Base-by-base conservation (phyloP, 2,113 vertebrate species). In the Pseudorasbora parva region DNA sequence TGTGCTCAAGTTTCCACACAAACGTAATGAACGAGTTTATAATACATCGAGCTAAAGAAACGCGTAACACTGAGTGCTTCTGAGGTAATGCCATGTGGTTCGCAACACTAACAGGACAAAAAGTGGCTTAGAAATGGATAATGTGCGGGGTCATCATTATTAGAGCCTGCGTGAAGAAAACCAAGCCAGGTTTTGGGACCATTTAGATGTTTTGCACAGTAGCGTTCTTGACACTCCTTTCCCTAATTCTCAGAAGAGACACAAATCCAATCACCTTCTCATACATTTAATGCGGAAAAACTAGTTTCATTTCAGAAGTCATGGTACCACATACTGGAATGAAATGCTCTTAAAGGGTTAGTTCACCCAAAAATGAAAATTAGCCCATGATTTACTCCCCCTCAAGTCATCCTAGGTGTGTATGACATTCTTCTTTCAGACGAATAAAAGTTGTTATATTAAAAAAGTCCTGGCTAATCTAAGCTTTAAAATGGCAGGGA, bases 1-100 rank as follows among this genome's bases (percentile, higher is more conserved):
- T 76, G 82, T 86, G 84, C 86, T 85, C 78, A 85, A 79, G 33
- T 76, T 74, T 82, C 62, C 68, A 79, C 76, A 85, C 78, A 59
- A 83, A 59, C 30, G 62, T 25, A 14, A 62, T 15, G 41, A 60
- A 64, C 2, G 23, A 45, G 12, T 64, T 45, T 78, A 78, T 78
- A 54, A 47, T 45, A 78, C 56, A 78, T 23, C 30, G 23, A 78
- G 76, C 76, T 41, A 45, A 27, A 47, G 57, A 62, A 57, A 60
- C 76, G 54, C 41, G 47, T 11, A 78, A 78, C 76, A 78, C 76
- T 21, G 57, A 62, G 37, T 47, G 57, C 57, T 47, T 78, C n/a
- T 62, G 21, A 62, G 76, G 59, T 64, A 74, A 74, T 78, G 57
- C 57, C 76, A 78, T 47, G 57, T 78, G 57, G 57, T 19, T 27